Conservation (phyloP, 2,113 vertebrate genomes). For the Thamnophis sirtalis region DNA sequence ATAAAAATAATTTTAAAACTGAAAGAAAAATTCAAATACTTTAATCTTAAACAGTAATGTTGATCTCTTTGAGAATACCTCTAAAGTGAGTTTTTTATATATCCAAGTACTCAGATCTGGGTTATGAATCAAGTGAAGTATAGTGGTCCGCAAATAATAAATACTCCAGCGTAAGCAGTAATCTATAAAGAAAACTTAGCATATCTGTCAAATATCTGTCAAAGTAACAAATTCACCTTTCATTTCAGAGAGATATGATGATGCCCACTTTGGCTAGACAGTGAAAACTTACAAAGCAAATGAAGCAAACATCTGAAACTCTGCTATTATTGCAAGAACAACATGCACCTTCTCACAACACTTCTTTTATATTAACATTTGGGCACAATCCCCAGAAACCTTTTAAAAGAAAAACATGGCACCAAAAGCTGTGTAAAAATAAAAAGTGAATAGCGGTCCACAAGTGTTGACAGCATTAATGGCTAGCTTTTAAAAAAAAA, state of each 20-base stretch:
- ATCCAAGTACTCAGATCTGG: neutral
- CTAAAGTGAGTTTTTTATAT: neutral
- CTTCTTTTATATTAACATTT: neutral
- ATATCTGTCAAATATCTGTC: neutral
- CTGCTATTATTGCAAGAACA: neutral
- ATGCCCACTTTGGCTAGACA: neutral
- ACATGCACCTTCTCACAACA: neutral
- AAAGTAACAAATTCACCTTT: neutral
- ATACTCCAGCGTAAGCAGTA: neutral
- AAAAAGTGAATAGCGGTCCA: neutral
- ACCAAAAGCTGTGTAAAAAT: neutral
- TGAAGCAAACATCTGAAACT: neutral
- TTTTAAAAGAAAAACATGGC: neutral
- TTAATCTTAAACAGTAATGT: neutral
- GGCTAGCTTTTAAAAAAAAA: neutral
- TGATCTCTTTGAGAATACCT: neutral
- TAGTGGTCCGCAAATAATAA: neutral
- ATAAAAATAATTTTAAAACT: constrained; percentile 7
- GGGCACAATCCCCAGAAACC: neutral
- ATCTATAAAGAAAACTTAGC: neutral
- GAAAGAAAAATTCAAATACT: neutral
- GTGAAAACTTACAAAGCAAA: neutral
- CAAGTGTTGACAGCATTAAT: neutral
- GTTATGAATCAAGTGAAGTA: neutral
- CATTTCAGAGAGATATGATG: neutral